phyloP scores from a whole-genome alignment of 2,113 vertebrate genomes.

The Paradoxurus hermaphroditus region DNA sequence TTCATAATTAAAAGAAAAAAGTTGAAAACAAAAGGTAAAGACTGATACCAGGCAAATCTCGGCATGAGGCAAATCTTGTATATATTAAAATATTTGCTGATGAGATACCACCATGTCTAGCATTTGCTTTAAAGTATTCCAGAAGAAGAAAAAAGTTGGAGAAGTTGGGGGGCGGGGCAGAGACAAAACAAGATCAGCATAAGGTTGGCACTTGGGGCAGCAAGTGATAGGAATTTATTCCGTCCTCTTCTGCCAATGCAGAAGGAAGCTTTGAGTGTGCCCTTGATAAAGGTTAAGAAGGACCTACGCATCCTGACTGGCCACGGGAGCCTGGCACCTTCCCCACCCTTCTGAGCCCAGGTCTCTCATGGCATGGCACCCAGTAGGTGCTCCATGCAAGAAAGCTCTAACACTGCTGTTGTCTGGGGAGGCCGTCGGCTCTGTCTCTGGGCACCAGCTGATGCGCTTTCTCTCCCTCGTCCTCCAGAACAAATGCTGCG shows the following conservation, averaged over 20 bases:
- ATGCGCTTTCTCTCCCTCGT: not conserved
- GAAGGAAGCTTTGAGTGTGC: not conserved
- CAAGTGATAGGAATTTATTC: not conserved
- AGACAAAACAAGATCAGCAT: not conserved
- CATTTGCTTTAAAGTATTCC: not conserved
- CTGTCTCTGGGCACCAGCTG: not conserved
- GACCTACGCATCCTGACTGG: not conserved
- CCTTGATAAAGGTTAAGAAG: not conserved
- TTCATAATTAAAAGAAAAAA: not conserved
- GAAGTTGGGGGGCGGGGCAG: not conserved
- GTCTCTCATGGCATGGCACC: not conserved
- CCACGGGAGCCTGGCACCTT: not conserved
- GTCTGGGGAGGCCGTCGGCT: not conserved
- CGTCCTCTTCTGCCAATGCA: not conserved
- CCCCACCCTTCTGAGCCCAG: not conserved
- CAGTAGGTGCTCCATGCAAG: rapidly evolving
- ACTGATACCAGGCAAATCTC: not conserved
- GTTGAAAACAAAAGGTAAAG: not conserved
- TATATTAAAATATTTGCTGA: not conserved
- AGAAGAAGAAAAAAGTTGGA: not conserved
- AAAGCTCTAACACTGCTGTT: not conserved
- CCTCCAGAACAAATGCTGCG: conserved; percentile 75
- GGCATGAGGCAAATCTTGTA: not conserved
- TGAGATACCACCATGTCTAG: not conserved
- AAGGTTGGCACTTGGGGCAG: not conserved